Base-by-base conservation (phyloP, 2,113 vertebrate species). In the Oenanthe oenanthe region DNA sequence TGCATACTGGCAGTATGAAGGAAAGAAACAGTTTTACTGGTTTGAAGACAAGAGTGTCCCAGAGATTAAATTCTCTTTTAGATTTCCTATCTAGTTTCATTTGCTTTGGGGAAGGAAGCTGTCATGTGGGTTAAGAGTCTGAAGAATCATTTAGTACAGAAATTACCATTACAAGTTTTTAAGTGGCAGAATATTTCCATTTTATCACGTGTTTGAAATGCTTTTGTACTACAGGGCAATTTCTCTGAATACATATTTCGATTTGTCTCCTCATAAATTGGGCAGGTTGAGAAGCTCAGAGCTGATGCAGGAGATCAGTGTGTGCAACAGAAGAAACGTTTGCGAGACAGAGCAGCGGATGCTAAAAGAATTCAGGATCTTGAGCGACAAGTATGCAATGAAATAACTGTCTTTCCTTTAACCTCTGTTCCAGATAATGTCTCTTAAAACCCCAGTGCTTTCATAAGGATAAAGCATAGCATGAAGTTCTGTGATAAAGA, bases 321-420 rank as follows among this genome's bases (percentile, higher is more conserved):
- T 92, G 42, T 77, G 50, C 92, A 98, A 50, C 98, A 98, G 85
- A 98, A 98, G 94, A 98, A 96, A 75, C 98, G 97, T 81, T 66
- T 97, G 50, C 98, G 93, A 91, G 98, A 99, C 75, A 98, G 97
- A 97, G 95, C 98, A 60, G 90, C 93, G 45, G 99, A 99, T 88
- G 97, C 97, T 48, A 99, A 98, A 97, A 99, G 95, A 96, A 98
- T 99, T 97, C 98, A 98, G 89, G 98, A 99, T 78, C 98, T 99
- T 68, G 98, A 99, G 79, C 96, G 97, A 85, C 99, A 99, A 96
- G 99, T 99, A 97, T 31, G 96, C 77, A 61, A 34, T 89, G 48
- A 60, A 16, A 21, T 26, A 81, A 32, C 29, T 78, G 40, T 79
- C 10, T 32, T 71, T 61, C 7, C 4, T 48, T 48, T 82, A 75